phyloP scores from a whole-genome alignment of 35 echinoderm and acorn worm genomes.

The Anneissia japonica region DNA sequence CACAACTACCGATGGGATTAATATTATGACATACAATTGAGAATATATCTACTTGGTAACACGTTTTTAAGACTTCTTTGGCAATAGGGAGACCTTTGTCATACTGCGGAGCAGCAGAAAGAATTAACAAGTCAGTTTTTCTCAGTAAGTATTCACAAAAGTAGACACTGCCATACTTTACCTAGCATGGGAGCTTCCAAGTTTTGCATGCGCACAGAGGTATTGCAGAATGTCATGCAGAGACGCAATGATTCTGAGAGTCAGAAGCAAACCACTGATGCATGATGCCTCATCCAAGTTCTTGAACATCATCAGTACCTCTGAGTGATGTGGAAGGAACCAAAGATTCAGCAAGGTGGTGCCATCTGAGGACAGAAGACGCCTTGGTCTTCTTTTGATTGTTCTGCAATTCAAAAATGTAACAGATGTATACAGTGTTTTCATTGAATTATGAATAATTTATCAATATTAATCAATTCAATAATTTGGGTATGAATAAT shows the following conservation, averaged over 20 bases:
- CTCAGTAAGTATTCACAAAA: background rate
- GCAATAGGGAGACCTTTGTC: background rate
- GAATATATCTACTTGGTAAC: background rate
- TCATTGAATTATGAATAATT: no score
- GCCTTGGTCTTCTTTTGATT: constrained; percentile 75
- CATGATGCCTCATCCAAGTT: constrained; percentile 75
- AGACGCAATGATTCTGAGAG: constrained; percentile 52
- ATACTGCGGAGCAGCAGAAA: background rate
- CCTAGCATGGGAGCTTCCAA: constrained; percentile 87
- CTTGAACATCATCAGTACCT: constrained; percentile 91
- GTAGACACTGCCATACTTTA: background rate
- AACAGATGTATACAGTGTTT: no score
- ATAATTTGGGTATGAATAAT: background rate
- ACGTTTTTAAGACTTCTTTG: background rate
- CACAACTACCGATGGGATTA: no score
- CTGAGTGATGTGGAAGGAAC: constrained; percentile 93
- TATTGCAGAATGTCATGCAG: constrained; percentile 96
- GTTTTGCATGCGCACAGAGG: constrained; percentile 87
- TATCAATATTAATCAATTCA: no score
- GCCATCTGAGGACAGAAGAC: constrained; percentile 71
- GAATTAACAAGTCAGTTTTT: background rate
- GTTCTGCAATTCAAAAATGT: constrained; percentile 54
- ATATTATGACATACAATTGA: background rate
- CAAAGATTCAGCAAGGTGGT: constrained; percentile 78
- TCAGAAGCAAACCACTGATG: constrained; percentile 46